Evolutionary conservation across 2,888 invertebrate species (phyloP), one percentile per base, ranked within the genome.

Genomic region (Platycnemis pennipes): DNA sequence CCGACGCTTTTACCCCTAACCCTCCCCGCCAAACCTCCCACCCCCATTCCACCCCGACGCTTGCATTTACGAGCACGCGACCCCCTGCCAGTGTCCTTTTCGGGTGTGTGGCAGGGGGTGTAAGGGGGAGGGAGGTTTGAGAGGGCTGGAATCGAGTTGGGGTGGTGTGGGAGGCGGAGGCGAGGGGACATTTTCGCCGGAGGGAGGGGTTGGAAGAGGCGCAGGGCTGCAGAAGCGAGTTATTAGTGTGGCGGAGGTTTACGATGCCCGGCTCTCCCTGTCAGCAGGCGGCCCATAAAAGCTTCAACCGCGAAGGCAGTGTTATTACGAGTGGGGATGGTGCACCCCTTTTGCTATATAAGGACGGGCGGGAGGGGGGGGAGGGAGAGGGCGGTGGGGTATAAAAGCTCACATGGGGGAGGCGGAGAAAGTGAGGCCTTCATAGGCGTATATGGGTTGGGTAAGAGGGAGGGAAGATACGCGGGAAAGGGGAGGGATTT

Each of bases 201-300:
- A 8, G 26, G n/a, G 42, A 42, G 26, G 63, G 42, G n/a, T 16
- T 31, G 89, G 45, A 26, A 1, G 45, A 87, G 16, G 16, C 19
- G 88, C 19, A 44, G 63, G 44, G 91, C 91, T 91, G 91, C 91
- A 91, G 63, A 44, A 63, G 91, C 91, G 91, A 91, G 91, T 91
- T 91, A 91, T 91, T 91, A 91, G 91, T 91, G 91, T 44, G 91
- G 91, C n/a, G 91, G 91, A 91, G 91, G 91, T 91, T 91, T 91
- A 91, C 91, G 91, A 91, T 56, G 19, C 63, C n/a, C 44, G 63
- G 44, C 91, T 63, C 63, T 69, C 91, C 91, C 91, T 91, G 91
- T 91, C 91, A 91, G 91, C 91, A 91, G 91, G 91, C 91, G 91
- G 69, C 91, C 91, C 69, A 91, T 91, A 91, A 91, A 91, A 91